phyloP scores from a whole-genome alignment of 2,113 vertebrate genomes.

The Riparia riparia region DNA sequence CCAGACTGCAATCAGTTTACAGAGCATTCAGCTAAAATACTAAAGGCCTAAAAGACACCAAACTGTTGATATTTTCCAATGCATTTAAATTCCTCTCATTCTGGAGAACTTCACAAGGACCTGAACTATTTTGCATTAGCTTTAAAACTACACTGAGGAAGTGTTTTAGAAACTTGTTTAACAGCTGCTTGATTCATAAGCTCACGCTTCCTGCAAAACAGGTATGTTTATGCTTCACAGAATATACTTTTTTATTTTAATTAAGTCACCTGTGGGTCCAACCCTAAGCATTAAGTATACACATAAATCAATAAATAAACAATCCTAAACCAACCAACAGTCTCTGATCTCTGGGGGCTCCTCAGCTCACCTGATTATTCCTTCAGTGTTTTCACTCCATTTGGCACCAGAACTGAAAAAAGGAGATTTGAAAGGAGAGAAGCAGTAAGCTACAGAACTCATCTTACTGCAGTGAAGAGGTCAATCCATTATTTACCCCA shows the following conservation, averaged over 20 bases:
- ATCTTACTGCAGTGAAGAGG: background rate
- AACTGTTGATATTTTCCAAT: background rate
- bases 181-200: background rate
- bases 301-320: conserved; percentile 2
- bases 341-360: background rate
- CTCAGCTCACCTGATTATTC: background rate
- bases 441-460: background rate
- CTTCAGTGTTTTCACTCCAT: background rate
- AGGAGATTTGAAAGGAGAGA: background rate
- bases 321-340: background rate
- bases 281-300: background rate
- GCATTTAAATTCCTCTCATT: background rate
- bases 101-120: background rate
- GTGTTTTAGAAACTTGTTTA: conserved; percentile 10
- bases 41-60: background rate
- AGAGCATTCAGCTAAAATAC: background rate
- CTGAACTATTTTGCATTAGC: background rate
- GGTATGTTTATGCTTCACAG: background rate
- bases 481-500: background rate
- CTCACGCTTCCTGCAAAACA: background rate
- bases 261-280: background rate
- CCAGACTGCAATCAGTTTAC: background rate
- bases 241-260: background rate
- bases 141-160: background rate
- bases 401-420: background rate